These are phyloP conservation scores for Drosophila tristis DNA, from an alignment of 1,140 invertebrate species.

Conservation along the genomic window DNA sequence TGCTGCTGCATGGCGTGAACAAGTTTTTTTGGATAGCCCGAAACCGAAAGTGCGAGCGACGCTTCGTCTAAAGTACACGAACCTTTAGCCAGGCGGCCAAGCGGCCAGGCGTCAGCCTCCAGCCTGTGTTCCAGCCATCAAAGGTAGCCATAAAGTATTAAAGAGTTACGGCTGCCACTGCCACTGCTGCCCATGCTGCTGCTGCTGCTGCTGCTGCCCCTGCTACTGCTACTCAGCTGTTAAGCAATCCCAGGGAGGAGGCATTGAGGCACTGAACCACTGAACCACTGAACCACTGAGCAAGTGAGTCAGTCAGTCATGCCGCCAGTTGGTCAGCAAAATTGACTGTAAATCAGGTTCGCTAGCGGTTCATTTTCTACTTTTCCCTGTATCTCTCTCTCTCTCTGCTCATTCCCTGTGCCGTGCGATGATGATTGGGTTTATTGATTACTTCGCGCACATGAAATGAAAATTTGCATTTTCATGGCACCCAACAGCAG, in stretches of 20 bases:
- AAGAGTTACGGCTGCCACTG: slow-evolving; percentile 21
- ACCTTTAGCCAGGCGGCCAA: slow-evolving; percentile 58
- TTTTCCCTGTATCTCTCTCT: slow-evolving; percentile 15
- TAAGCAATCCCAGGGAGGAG: slow-evolving; percentile 42
- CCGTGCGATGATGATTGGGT: slow-evolving; percentile 56
- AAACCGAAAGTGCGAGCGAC: slow-evolving; percentile 74
- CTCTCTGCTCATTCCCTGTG: slow-evolving; percentile 44
- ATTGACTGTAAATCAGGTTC: slow-evolving; percentile 62
- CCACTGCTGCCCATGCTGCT: slow-evolving; percentile 22
- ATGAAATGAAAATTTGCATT: slow-evolving; percentile 65
- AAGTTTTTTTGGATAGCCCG: slow-evolving; percentile 51
- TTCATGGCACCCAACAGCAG: slow-evolving; percentile 53
- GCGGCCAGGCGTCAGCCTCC: slow-evolving; percentile 13
- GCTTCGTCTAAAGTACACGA: slow-evolving; percentile 46
- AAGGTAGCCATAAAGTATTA: slow-evolving; percentile 54
- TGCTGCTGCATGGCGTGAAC: slow-evolving; percentile 57
- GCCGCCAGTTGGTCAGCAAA: slow-evolving; percentile 31
- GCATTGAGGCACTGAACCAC: slow-evolving; percentile 33
- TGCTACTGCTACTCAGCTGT: slow-evolving; percentile 34
- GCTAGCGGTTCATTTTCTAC: slow-evolving; percentile 35
- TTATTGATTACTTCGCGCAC: slow-evolving; percentile 62
- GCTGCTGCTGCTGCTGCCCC: slow-evolving; percentile 27
- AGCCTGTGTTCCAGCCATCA: slow-evolving; percentile 45
- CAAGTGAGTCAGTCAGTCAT: slow-evolving; percentile 25
- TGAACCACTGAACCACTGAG: slow-evolving; percentile 27